These are phyloP conservation scores for Craterocephalus amniculus DNA, from an alignment of 2,797 vertebrate genomes.

Conservation along the genomic window DNA sequence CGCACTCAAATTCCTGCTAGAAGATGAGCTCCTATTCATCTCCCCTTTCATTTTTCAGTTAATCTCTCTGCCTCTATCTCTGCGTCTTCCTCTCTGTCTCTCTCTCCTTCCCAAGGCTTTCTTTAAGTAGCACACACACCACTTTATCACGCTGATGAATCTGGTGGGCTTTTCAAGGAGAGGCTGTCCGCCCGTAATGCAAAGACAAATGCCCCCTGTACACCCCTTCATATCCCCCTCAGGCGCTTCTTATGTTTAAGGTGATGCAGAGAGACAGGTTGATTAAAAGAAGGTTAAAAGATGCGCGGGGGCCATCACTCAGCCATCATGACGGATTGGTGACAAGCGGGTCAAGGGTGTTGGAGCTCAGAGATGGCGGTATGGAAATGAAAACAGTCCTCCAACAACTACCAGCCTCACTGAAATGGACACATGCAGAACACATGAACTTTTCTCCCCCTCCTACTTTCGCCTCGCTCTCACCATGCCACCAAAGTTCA, in stretches of 20 bases:
- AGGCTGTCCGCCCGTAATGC: slow-evolving; percentile 75
- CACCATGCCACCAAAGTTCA: slow-evolving; percentile 25
- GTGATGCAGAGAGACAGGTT: slow-evolving; percentile 82
- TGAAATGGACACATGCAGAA: background rate
- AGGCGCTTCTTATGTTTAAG: slow-evolving; percentile 72
- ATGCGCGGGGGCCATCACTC: slow-evolving; percentile 75
- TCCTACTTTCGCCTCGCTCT: slow-evolving; percentile 27
- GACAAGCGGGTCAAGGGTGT: slow-evolving; percentile 77
- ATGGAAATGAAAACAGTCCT: slow-evolving; percentile 50
- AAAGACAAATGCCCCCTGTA: slow-evolving; percentile 77
- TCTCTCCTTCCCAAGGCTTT: slow-evolving; percentile 67
- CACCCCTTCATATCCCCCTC: slow-evolving; percentile 18
- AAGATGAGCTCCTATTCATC: slow-evolving; percentile 11
- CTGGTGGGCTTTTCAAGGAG: slow-evolving; percentile 81
- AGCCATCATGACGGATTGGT: slow-evolving; percentile 70
- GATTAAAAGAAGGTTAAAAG: slow-evolving; percentile 85
- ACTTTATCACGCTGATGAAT: slow-evolving; percentile 85
- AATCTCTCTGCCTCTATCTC: slow-evolving; percentile 16
- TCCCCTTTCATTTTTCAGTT: slow-evolving; percentile 19
- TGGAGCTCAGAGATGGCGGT: slow-evolving; percentile 35
- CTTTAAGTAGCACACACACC: slow-evolving; percentile 61
- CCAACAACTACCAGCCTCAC: slow-evolving; percentile 25
- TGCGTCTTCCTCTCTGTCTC: slow-evolving; percentile 27
- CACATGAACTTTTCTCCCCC: slow-evolving; percentile 11
- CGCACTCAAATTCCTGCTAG: background rate